Evolutionary conservation across 1,140 invertebrate species (phyloP).

Genomic region (Octopus bimaculoides): DNA sequence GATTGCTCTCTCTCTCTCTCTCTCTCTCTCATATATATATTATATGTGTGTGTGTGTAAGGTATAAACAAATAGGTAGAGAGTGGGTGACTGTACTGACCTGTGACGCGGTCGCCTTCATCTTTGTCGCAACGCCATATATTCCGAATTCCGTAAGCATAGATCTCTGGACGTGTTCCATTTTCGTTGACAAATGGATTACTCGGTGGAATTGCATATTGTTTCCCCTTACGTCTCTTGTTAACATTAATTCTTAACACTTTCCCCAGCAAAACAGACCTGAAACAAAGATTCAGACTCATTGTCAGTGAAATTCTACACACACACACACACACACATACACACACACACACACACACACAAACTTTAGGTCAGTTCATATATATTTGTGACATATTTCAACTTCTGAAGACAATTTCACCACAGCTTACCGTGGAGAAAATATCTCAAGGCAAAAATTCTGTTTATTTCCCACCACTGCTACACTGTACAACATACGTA

Average conservation of each 20-base stretch:
- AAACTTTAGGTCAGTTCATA: neutral
- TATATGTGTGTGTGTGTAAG: too few relatives aligned
- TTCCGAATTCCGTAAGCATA: constrained; percentile 52
- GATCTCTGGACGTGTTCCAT: constrained; percentile 38
- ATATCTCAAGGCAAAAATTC: too few relatives aligned
- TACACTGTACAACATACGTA: too few relatives aligned
- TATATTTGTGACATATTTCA: too few relatives aligned
- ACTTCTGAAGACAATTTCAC: too few relatives aligned
- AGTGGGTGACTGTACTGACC: constrained; percentile 14
- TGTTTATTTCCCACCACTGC: too few relatives aligned
- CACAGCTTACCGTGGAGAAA: too few relatives aligned
- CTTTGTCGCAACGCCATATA: constrained; percentile 51
- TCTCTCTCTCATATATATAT: too few relatives aligned
- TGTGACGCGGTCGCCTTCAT: constrained; percentile 37
- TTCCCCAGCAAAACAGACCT: constrained; percentile 46
- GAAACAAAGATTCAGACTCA: neutral
- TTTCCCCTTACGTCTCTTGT: constrained; percentile 19
- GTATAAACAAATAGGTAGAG: too few relatives aligned
- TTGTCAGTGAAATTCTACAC: neutral
- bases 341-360: neutral
- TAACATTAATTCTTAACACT: constrained; percentile 48
- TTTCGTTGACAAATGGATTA: constrained; percentile 39
- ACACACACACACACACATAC: neutral
- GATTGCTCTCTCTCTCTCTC: too few relatives aligned
- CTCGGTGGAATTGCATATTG: constrained; percentile 41